A percentile compares a stretch with the other conserved stretches of the same genome.
phyloP scores from a whole-genome alignment of 1,140 invertebrate genomes.

The Euura lappo region DNA sequence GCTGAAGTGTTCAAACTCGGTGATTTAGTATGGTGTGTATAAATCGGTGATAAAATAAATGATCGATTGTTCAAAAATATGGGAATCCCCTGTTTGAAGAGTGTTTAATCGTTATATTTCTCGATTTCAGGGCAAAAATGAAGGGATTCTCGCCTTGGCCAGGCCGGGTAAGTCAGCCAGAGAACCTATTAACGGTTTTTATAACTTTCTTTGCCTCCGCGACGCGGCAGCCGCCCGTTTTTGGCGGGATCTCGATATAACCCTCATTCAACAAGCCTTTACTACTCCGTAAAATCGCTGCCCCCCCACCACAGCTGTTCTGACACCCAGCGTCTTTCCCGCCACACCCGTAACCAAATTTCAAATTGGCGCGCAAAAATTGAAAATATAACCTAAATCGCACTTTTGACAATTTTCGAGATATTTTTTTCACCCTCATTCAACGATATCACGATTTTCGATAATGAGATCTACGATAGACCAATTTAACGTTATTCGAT shows the following conservation, averaged over 20 bases:
- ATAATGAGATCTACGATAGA: no score
- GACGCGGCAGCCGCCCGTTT: slow-evolving; percentile 31
- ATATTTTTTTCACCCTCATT: no score
- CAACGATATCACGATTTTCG: no score
- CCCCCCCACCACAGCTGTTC: not conserved
- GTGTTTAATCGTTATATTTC: slow-evolving; percentile 38
- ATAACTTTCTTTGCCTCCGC: slow-evolving; percentile 22
- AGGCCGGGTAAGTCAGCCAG: slow-evolving; percentile 80
- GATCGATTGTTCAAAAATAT: slow-evolving; percentile 4
- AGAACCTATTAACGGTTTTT: slow-evolving; percentile 35
- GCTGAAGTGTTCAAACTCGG: slow-evolving; percentile 71
- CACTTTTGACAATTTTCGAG: not conserved
- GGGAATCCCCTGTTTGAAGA: slow-evolving; percentile 22
- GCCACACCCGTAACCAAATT: slow-evolving; percentile 48
- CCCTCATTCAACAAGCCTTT: not conserved
- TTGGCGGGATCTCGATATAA: slow-evolving; percentile 32
- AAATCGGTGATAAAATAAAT: slow-evolving; percentile 25
- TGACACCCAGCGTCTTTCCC: slow-evolving; percentile 37
- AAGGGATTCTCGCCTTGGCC: slow-evolving; percentile 94
- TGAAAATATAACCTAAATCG: slow-evolving; percentile 51
- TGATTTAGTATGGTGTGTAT: slow-evolving; percentile 77
- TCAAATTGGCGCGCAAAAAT: slow-evolving; percentile 55
- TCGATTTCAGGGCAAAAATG: slow-evolving; percentile 91
- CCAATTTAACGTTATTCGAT: no score
- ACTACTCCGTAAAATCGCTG: not conserved